A percentile compares a stretch with the other conserved stretches of the same genome.
phyloP scores from a whole-genome alignment of 2,888 invertebrate species.

The Xestia xanthographa region DNA sequence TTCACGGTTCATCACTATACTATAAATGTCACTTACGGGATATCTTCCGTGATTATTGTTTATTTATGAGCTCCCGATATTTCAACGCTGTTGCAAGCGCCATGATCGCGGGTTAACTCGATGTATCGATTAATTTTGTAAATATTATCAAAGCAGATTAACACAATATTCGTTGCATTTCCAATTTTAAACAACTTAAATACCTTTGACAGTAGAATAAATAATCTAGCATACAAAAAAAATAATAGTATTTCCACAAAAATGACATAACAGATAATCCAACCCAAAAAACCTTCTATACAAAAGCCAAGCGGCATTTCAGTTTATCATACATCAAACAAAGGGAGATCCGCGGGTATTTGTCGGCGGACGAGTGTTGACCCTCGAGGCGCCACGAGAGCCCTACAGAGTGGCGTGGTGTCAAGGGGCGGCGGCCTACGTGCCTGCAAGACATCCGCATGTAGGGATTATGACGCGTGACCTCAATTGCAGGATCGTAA shows the following conservation, averaged over 20 bases:
- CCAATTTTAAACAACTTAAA: neutral
- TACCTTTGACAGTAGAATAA: neutral
- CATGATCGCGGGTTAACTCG: no score
- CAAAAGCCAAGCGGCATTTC: slow-evolving; percentile 13
- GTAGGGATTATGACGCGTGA: slow-evolving; percentile 63
- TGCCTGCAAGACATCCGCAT: slow-evolving; percentile 65
- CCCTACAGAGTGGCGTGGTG: slow-evolving; percentile 65
- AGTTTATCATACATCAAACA: slow-evolving; percentile 56
- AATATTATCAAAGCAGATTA: neutral
- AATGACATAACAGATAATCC: neutral
- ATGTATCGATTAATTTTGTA: no score
- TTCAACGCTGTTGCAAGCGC: no score
- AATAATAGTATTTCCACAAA: neutral
- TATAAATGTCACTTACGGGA: no score
- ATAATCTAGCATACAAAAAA: neutral
- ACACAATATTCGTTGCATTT: neutral
- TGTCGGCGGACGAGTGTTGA: slow-evolving; percentile 70
- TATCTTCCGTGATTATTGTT: no score
- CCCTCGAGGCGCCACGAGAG: slow-evolving; percentile 68
- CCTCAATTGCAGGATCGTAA: slow-evolving; percentile 58
- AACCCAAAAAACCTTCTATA: slow-evolving; percentile 10
- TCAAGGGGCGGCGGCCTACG: slow-evolving; percentile 72
- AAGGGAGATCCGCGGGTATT: slow-evolving; percentile 59
- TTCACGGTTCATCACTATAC: no score
- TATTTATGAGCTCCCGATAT: no score